Base-by-base conservation (phyloP, 2,797 vertebrate genomes). In the Takifugu ocellatus region DNA sequence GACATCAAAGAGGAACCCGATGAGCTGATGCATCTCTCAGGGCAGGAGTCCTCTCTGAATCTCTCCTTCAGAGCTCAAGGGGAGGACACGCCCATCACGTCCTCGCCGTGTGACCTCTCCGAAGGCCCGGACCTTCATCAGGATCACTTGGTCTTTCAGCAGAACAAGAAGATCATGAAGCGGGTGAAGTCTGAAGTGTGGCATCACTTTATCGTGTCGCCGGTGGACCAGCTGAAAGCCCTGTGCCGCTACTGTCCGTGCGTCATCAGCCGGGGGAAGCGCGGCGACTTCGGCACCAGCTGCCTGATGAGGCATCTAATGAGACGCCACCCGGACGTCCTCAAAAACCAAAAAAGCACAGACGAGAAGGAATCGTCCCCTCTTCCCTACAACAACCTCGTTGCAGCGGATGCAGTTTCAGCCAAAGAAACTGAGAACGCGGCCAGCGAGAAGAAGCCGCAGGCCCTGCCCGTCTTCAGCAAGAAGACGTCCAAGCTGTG, bases 401-500 rank as follows among this genome's bases (percentile, higher is more conserved):
- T 91, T 54, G 83, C 91, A 43, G 86, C 92, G 14, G 93, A 95
- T 49, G 81, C 90, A 54, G 88, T 93, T 74, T 90, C 92, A 56
- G 83, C 91, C 82, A 94, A 90, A 83, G 68, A 90, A 72, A 85
- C 88, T 43, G 90, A 91, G 50, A 81, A 84, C 65, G 85, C 91
- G 29, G 63, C 84, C 15, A 51, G 66, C 72, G 91, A 91, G 69
- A 93, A 88, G 80, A 94, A 89, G 82, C 79, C 87, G 54, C 92
- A 85, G 51, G 75, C 88, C 29, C 81, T 92, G 78, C 92, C 95
- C 1, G 87, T 86, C 72, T 95, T 90, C 75, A 96, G 95, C 79
- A 99, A 99, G 88, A 98, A 96, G 92, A 98, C 96, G 53, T 99
- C 96, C 81, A 98, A 98, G 91, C 92, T 99, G 86, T 98, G 96